Base-by-base conservation (phyloP, 2,797 vertebrate species). In the Sandelia bainsii region DNA sequence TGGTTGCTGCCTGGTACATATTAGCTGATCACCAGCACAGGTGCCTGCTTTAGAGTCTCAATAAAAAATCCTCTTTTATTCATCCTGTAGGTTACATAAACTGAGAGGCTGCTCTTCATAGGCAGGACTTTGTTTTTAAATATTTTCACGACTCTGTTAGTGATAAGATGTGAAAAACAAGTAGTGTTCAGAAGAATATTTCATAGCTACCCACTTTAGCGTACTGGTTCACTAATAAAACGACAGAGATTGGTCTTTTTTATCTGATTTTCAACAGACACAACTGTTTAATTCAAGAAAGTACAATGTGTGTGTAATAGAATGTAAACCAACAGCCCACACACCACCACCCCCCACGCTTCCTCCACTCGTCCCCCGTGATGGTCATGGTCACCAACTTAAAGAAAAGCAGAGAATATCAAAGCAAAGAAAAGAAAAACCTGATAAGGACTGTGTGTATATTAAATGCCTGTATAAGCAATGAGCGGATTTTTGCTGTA, bases 21-120 rank as follows among this genome's bases (percentile, higher is more conserved):
- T 82, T 79, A 89, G 60, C 79, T 76, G 86, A 85, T 82, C 82
- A 77, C 50, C 72, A 13, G 79, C 67, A 50, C 64, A 82, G 71
- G 84, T 83, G 67, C 37, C 67, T 68, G 66, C 84, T 64, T 48
- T 58, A 62, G 17, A 69, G 81, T 79, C 62, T 51, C 34, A 73
- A 74, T 69, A 34, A 70, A 85, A 40, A 72, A 82, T 71, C 62
- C 5, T 8, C 72, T 84, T 85, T 63, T 61, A 63, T 66, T 75
- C 60, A 54, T 25, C 67, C 72, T 61, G 53, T 62, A 48, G 61
- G 60, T 85, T 83, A 79, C 63, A 62, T 81, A 73, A 81, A 75
- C 52, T 27, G 39, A 54, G 62, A 37, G 50, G 65, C 75, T 69
- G 48, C 67, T 70, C 53, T 73, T 75, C 65, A 77, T 68, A 77